A percentile compares a stretch with the other conserved stretches of the same genome.
Evolutionary conservation across 1,140 invertebrate genomes (phyloP).

Genomic region (Hyles vespertilio): DNA sequence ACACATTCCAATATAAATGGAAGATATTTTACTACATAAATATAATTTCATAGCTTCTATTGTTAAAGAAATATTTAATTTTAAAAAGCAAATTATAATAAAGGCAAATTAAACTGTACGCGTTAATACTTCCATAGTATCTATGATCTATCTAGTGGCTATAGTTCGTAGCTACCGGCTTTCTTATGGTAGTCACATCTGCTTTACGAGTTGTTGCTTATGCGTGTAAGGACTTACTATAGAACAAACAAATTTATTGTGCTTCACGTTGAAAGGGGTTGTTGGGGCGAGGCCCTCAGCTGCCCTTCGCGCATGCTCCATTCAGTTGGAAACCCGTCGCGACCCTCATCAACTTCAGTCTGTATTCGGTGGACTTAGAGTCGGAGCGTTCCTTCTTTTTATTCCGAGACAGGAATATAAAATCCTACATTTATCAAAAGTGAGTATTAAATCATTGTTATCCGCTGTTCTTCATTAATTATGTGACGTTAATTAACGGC

Average conservation of each 20-base stretch:
- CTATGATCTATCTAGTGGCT: too few relatives aligned
- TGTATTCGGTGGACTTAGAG: conserved; percentile 25
- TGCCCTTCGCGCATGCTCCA: conserved; percentile 59
- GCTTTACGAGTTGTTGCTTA: conserved; percentile 7
- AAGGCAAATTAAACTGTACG: too few relatives aligned
- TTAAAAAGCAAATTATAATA: too few relatives aligned
- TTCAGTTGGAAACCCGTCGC: conserved; percentile 40
- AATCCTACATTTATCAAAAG: conserved; percentile 60
- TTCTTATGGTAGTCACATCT: neutral
- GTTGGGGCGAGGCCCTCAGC: conserved; percentile 32
- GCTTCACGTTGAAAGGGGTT: conserved; percentile 29
- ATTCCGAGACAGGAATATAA: conserved; percentile 48
- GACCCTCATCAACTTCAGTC: conserved; percentile 60
- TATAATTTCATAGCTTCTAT: too few relatives aligned
- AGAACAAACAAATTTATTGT: conserved; percentile 35
- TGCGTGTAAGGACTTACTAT: conserved; percentile 38
- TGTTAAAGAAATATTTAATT: too few relatives aligned
- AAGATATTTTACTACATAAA: too few relatives aligned
- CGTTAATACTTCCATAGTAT: too few relatives aligned
- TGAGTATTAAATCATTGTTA: conserved; percentile 35
- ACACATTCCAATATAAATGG: too few relatives aligned
- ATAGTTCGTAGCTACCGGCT: too few relatives aligned
- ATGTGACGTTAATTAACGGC: neutral
- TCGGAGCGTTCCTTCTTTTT: conserved; percentile 31
- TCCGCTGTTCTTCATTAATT: neutral